Percentiles rank a stretch among this genome's conserved stretches.
Conservation (phyloP, 2,888 invertebrate species). For the Leucoma salicis region DNA sequence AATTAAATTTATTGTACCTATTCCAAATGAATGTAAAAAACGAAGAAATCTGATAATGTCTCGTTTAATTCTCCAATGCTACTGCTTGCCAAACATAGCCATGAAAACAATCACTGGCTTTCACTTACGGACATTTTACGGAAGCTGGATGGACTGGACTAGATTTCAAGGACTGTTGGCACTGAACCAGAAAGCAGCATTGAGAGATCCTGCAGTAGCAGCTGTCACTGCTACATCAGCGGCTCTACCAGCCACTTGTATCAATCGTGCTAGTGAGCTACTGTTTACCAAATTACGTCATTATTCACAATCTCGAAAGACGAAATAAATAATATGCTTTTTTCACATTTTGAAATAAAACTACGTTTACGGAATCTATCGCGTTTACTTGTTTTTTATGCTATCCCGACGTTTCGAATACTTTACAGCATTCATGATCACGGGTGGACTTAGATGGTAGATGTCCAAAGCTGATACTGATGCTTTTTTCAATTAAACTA, state of each 20-base stretch:
- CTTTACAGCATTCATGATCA: too few relatives aligned
- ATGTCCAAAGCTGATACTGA: too few relatives aligned
- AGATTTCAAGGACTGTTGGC: constrained; percentile 6
- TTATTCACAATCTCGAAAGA: neutral
- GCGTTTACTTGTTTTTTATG: too few relatives aligned
- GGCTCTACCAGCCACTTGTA: constrained; percentile 5
- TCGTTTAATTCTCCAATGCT: neutral
- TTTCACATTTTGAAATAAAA: too few relatives aligned
- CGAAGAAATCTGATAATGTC: too few relatives aligned
- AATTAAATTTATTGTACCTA: too few relatives aligned
- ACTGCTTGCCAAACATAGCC: neutral
- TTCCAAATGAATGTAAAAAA: too few relatives aligned
- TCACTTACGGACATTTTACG: constrained; percentile 6
- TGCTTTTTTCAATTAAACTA: too few relatives aligned
- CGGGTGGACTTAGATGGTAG: too few relatives aligned
- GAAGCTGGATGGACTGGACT: constrained; percentile 4
- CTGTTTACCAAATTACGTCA: constrained; percentile 2
- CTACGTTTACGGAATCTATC: too few relatives aligned
- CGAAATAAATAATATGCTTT: neutral
- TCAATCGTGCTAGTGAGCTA: constrained; percentile 1
- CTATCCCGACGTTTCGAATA: too few relatives aligned
- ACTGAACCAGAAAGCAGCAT: neutral
- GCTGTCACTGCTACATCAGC: constrained; percentile 7
- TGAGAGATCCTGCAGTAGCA: constrained; percentile 6
- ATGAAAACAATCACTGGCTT: neutral